A percentile compares a stretch with the other conserved stretches of the same genome.
phyloP scores from a whole-genome alignment of 1,140 invertebrate species.

The Schlechtendalia chinensis region DNA sequence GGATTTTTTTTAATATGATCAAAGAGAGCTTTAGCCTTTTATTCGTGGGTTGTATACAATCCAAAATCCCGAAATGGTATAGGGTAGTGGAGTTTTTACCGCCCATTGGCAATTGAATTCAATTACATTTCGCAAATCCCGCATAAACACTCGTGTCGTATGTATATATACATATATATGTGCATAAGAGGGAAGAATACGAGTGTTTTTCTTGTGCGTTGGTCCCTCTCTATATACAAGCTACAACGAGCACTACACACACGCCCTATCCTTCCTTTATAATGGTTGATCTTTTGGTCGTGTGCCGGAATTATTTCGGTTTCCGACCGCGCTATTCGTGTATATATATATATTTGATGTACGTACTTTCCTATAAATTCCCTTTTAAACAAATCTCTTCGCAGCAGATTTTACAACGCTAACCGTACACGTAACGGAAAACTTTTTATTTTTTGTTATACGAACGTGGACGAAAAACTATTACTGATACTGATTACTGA shows the following conservation, averaged over 20 bases:
- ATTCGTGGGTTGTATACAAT: background rate
- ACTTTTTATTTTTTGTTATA: too few species aligned
- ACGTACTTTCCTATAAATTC: background rate
- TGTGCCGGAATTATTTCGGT: conserved; percentile 48
- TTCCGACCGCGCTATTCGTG: background rate
- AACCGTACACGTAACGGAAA: too few species aligned
- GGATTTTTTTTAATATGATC: conserved; percentile 32
- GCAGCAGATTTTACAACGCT: background rate
- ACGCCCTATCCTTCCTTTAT: background rate
- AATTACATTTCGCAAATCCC: conserved; percentile 48
- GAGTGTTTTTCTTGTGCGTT: conserved; percentile 39
- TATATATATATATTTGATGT: too few species aligned
- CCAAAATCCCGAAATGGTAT: background rate
- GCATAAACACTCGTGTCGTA: conserved; percentile 22
- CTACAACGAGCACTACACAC: background rate
- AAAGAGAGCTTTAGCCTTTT: conserved; percentile 10
- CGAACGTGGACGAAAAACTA: background rate
- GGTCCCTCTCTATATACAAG: background rate
- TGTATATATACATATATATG: too few species aligned
- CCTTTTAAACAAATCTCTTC: background rate
- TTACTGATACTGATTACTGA: too few species aligned
- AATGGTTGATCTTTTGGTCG: conserved; percentile 48
- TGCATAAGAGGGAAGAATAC: background rate
- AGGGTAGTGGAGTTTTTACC: conserved; percentile 33
- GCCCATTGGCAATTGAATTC: conserved; percentile 50